phyloP scores from a whole-genome alignment of 1,140 invertebrate species.

The Lordiphosa stackelbergi region DNA sequence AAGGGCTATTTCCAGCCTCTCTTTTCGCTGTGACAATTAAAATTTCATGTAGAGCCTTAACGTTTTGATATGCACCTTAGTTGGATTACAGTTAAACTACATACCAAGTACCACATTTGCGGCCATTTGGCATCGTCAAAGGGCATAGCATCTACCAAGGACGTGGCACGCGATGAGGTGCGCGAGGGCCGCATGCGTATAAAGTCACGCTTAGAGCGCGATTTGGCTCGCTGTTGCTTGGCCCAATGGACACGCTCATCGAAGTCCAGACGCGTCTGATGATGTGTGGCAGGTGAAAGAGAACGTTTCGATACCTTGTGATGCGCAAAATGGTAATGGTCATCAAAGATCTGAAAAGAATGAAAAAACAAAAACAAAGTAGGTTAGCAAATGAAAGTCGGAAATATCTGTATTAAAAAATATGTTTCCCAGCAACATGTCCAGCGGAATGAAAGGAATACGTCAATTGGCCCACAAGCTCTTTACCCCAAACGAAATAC shows the following conservation, averaged over 20 bases:
- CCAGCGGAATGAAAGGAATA: slow-evolving; percentile 18
- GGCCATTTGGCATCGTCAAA: slow-evolving; percentile 91
- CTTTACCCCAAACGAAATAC: slow-evolving; percentile 50
- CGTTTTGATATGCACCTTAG: too few species aligned
- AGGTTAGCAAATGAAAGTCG: neutral
- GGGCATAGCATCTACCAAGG: slow-evolving; percentile 69
- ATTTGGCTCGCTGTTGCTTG: slow-evolving; percentile 84
- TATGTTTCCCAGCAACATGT: slow-evolving; percentile 11
- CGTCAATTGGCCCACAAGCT: slow-evolving; percentile 41
- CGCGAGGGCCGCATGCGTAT: slow-evolving; percentile 75
- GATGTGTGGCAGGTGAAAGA: slow-evolving; percentile 81
- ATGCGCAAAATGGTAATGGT: slow-evolving; percentile 90
- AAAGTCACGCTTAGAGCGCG: slow-evolving; percentile 84
- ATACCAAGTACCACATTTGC: slow-evolving; percentile 94
- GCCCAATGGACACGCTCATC: slow-evolving; percentile 86
- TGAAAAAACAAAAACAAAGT: neutral
- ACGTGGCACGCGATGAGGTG: slow-evolving; percentile 53
- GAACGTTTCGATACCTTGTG: slow-evolving; percentile 86
- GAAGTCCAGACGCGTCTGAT: slow-evolving; percentile 82
- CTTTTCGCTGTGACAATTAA: too few species aligned
- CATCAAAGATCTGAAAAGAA: slow-evolving; percentile 85
- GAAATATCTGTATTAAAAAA: neutral
- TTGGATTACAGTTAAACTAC: slow-evolving; percentile 58
- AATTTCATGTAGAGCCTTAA: too few species aligned
- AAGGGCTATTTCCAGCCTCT: too few species aligned